Percentiles rank a stretch among this genome's conserved stretches.
phyloP scores from a whole-genome alignment of 2,113 vertebrate genomes.

The Synodontis membranacea region DNA sequence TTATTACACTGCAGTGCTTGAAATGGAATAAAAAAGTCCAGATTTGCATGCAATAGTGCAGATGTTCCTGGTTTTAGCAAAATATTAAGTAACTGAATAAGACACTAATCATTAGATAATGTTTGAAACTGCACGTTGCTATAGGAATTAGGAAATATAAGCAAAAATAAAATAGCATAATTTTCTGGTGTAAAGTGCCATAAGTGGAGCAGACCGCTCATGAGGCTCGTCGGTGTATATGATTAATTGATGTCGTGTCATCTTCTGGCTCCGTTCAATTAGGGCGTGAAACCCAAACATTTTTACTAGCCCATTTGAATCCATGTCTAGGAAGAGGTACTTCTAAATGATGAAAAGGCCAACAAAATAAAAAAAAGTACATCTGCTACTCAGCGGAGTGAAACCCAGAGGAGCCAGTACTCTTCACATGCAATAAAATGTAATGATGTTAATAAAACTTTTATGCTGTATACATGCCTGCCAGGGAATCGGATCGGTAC shows the following conservation, averaged over 20 bases:
- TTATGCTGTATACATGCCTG: not conserved
- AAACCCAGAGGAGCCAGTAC: not conserved
- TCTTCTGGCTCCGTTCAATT: not conserved
- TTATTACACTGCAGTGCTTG: not conserved
- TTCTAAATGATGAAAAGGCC: no score
- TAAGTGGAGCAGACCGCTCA: not conserved
- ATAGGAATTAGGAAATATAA: not conserved
- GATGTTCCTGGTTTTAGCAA: not conserved
- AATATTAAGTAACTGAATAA: not conserved
- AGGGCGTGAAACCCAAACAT: not conserved
- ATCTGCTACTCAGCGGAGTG: not conserved
- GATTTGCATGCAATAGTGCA: not conserved
- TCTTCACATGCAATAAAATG: not conserved
- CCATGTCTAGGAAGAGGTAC: not conserved
- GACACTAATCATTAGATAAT: not conserved
- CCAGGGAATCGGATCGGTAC: constrained; percentile 1
- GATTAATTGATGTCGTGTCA: not conserved
- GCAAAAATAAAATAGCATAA: not conserved
- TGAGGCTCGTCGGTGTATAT: not conserved
- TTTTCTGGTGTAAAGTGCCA: not conserved
- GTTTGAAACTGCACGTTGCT: not conserved
- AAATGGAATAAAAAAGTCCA: not conserved
- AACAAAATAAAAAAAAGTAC: not conserved
- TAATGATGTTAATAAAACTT: not conserved
- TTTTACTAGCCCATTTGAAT: not conserved